phyloP scores from a whole-genome alignment of 2,113 vertebrate genomes.

The Tetrax tetrax region DNA sequence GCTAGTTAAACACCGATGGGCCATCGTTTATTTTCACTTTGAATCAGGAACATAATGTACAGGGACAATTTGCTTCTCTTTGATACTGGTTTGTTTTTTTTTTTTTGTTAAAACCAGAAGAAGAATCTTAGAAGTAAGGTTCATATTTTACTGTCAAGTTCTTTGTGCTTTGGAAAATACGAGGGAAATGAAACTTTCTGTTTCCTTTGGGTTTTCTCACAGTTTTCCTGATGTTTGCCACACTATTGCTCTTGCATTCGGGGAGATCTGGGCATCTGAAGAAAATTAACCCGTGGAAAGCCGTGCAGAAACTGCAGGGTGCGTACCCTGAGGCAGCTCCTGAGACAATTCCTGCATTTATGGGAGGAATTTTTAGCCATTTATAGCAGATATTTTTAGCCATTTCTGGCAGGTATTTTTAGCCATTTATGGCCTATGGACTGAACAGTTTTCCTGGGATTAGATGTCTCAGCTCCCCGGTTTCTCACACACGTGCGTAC shows the following conservation, averaged over 20 bases:
- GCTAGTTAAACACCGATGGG: neutral
- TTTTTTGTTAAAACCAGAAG: neutral
- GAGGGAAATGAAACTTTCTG: neutral
- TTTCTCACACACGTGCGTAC: neutral
- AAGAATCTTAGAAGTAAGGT: neutral
- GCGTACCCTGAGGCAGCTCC: neutral
- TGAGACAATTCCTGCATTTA: neutral
- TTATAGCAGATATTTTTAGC: too few species aligned
- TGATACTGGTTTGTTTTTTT: neutral
- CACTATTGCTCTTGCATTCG: neutral
- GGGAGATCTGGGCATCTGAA: neutral
- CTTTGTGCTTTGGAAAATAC: neutral
- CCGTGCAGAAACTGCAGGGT: neutral
- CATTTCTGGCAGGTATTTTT: too few species aligned
- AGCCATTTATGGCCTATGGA: neutral
- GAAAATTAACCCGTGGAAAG: neutral
- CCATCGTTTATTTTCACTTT: constrained; percentile 10
- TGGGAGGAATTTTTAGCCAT: too few species aligned
- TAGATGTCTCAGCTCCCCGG: neutral
- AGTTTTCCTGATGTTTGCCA: neutral
- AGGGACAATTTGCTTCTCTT: neutral
- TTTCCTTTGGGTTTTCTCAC: neutral
- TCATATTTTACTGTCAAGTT: constrained; percentile 8
- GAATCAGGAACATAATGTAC: neutral
- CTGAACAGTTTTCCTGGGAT: neutral